A percentile compares a stretch with the other conserved stretches of the same genome.
phyloP scores from a whole-genome alignment of 2,888 invertebrate genomes.

The Poecilus cupreus region DNA sequence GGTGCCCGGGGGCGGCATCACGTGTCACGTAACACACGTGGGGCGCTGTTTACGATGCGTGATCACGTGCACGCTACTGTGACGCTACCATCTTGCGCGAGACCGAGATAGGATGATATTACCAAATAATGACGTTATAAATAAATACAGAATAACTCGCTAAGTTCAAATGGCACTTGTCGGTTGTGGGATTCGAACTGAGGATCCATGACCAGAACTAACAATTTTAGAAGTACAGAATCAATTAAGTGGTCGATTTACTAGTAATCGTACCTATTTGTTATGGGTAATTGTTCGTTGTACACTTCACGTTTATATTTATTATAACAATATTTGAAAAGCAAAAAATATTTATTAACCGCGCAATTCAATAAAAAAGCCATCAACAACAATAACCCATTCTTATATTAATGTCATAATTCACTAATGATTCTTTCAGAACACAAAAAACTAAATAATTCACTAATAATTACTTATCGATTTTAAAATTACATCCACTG shows the following conservation, averaged over 20 bases:
- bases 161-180: no score
- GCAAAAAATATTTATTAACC: slow-evolving; percentile 2
- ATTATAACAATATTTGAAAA: background rate
- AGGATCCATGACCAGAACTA: no score
- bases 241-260: no score
- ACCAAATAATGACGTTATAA: no score
- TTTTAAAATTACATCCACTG: slow-evolving; percentile 41
- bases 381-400: slow-evolving; percentile 17
- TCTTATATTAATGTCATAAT: slow-evolving; percentile 43
- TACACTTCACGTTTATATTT: background rate
- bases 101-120: background rate
- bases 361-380: slow-evolving; percentile 29
- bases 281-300: no score
- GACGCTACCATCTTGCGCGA: background rate
- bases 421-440: slow-evolving; percentile 41
- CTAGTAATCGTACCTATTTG: no score
- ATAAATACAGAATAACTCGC: no score
- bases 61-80: slow-evolving; percentile 34
- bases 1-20: background rate
- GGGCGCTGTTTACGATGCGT: slow-evolving; percentile 50
- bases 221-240: no score
- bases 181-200: no score
- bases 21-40: slow-evolving; percentile 37
- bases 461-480: slow-evolving; percentile 48
- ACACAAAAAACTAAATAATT: slow-evolving; percentile 45